A percentile compares a stretch with the other conserved stretches of the same genome.
Evolutionary conservation across 2,797 vertebrate genomes (phyloP).

Genomic region (Octomys mimax): DNA sequence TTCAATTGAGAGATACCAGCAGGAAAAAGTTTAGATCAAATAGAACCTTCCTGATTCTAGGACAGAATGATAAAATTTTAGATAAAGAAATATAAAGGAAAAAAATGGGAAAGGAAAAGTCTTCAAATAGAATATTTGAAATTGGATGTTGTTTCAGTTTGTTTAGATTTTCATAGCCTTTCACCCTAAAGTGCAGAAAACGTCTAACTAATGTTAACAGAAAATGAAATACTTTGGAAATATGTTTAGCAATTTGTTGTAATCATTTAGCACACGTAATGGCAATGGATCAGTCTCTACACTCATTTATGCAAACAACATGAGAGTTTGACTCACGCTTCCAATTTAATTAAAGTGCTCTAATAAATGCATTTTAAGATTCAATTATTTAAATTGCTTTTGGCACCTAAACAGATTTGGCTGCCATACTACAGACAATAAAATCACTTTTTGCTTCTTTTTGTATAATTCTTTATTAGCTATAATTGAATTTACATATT

Average conservation of each 20-base stretch:
- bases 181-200: constrained; percentile 67
- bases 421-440: constrained; percentile 34
- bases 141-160: constrained; percentile 21
- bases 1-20: constrained; percentile 45
- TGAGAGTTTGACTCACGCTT: constrained; percentile 37
- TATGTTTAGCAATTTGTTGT: background rate
- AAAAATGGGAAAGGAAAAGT: constrained; percentile 4
- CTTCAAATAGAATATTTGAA: constrained; percentile 3
- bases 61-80: constrained; percentile 29
- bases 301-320: constrained; percentile 32
- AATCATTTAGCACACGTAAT: background rate
- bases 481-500: constrained; percentile 11
- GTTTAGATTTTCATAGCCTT: background rate
- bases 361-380: constrained; percentile 44
- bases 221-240: constrained; percentile 48
- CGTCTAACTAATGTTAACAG: constrained; percentile 17
- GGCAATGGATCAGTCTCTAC: constrained; percentile 3
- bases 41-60: constrained; percentile 38
- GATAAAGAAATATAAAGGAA: constrained; percentile 22
- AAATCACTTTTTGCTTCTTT: background rate
- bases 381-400: constrained; percentile 73
- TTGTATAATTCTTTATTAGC: constrained; percentile 3
- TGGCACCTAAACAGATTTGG: constrained; percentile 53
- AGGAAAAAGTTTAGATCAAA: constrained; percentile 29
- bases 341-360: constrained; percentile 46